Evolutionary conservation across 2,888 invertebrate species (phyloP), one percentile per base, ranked within the genome.

Genomic region (Plutella xylostella): DNA sequence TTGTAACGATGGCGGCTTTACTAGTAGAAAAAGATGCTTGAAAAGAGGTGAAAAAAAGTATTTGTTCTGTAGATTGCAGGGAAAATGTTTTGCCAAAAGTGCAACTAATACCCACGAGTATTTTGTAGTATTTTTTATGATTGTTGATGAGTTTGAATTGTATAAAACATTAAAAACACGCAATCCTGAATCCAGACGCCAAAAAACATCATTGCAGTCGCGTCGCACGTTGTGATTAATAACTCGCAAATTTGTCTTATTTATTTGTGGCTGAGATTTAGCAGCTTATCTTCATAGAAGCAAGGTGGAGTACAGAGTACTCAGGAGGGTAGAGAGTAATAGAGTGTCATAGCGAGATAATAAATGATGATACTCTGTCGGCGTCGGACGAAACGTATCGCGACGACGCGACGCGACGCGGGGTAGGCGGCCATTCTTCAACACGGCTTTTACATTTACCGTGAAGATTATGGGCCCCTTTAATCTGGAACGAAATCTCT

Each of bases 321-420:
- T 40, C 41, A 45, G 39, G 30, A 34, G 51, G 50, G 45, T 43
- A 28, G 45, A 52, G 59, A 30, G 63, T 79, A 82, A 82, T 80
- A 76, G 72, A 78, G 76, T 82, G 83, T 84, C 83, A 79, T 74
- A 76, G 75, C 68, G 71, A 62, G 65, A 63, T 82, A 70, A 84
- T 68, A 78, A 82, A 83, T 80, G 83, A 78, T 73, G 67, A 54
- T 54, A 55, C 63, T 63, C 60, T 55, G 58, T 62, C 68, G 61
- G 60, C 51, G 60, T 52, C 50, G 49, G 45, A 48, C 40, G 40
- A 15, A 34, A 38, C 38, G 38, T 38, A 21, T 38, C 38, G 19
- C 20, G 19, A 3, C 19, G 38, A 11, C 38, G 19, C 12, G 21
- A 12, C 5, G 4, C 11, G 30, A n/a, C 41, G 18, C 41, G 6